Percentiles rank a stretch among this genome's conserved stretches.
Evolutionary conservation across 2,888 invertebrate genomes (phyloP).

Genomic region (Cotesia congregata): DNA sequence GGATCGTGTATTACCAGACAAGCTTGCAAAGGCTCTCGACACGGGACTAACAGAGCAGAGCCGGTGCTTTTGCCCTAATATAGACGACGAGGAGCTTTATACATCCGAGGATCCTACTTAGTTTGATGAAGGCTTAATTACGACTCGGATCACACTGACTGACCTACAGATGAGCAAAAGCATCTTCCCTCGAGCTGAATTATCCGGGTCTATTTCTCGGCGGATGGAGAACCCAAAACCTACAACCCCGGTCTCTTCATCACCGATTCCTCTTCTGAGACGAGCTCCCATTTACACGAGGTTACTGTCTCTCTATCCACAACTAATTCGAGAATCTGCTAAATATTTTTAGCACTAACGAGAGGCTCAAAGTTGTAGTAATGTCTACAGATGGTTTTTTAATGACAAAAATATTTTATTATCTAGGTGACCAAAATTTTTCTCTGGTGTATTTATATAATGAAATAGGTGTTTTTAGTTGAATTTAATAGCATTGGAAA

Average conservation of each 20-base stretch:
- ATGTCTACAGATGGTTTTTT: too few relatives aligned
- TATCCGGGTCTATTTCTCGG: conserved; percentile 36
- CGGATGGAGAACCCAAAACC: background rate
- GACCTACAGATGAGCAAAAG: conserved; percentile 41
- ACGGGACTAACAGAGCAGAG: background rate
- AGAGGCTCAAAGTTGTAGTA: too few relatives aligned
- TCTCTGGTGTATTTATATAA: too few relatives aligned
- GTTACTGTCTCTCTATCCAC: conserved; percentile 26
- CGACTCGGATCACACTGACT: conserved; percentile 43
- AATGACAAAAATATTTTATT: too few relatives aligned
- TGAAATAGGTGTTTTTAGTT: too few relatives aligned
- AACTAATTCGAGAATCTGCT: conserved; percentile 19
- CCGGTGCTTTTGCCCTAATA: background rate
- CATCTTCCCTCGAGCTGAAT: conserved; percentile 35
- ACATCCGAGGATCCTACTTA: conserved; percentile 41
- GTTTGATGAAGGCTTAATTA: conserved; percentile 50
- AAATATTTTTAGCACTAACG: too few relatives aligned
- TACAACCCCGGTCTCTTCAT: conserved; percentile 19
- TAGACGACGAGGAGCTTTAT: conserved; percentile 4
- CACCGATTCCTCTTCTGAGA: conserved; percentile 23
- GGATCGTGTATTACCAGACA: background rate
- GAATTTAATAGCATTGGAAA: too few relatives aligned
- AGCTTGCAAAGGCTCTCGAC: conserved; percentile 1
- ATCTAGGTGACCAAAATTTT: too few relatives aligned
- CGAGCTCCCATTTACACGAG: conserved; percentile 40